These are phyloP conservation scores for Aphidius colemani DNA, from an alignment of 2,888 invertebrate species.

Conservation along the genomic window DNA sequence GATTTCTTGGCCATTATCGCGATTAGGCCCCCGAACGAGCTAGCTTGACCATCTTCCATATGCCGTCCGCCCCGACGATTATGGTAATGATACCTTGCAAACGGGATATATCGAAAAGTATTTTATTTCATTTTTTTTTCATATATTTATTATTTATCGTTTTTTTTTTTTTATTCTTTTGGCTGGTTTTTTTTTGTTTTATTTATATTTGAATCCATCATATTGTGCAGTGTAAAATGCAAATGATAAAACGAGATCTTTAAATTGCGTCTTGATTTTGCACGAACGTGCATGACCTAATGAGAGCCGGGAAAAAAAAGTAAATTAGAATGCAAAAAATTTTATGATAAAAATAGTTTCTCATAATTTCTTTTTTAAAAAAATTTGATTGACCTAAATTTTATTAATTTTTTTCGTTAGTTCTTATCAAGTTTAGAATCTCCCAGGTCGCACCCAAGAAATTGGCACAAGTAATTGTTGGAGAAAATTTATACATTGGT, in stretches of 20 bases:
- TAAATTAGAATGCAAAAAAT: not conserved
- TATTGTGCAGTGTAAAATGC: too few relatives aligned
- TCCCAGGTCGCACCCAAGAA: conserved; percentile 23
- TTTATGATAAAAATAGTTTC: too few relatives aligned
- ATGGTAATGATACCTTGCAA: conserved; percentile 56
- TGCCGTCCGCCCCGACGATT: conserved; percentile 47
- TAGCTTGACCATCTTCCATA: conserved; percentile 43
- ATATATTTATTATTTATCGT: not conserved
- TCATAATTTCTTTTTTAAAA: too few relatives aligned
- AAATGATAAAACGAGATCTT: too few relatives aligned
- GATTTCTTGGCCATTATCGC: conserved; percentile 55
- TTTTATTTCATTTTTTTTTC: too few relatives aligned
- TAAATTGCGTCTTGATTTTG: too few relatives aligned
- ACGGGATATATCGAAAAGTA: conserved; percentile 47
- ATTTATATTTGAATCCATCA: too few relatives aligned
- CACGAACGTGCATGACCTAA: too few relatives aligned
- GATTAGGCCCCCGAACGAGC: conserved; percentile 50
- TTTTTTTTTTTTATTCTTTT: not conserved
- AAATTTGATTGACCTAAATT: too few relatives aligned
- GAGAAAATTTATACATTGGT: conserved; percentile 14
- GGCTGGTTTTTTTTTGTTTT: too few relatives aligned
- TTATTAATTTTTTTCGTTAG: not conserved
- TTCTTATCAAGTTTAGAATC: conserved; percentile 10
- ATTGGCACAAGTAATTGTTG: conserved; percentile 27
- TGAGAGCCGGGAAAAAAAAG: too few relatives aligned